phyloP scores from a whole-genome alignment of 2,797 vertebrate genomes.

The Tarsius wallacei region DNA sequence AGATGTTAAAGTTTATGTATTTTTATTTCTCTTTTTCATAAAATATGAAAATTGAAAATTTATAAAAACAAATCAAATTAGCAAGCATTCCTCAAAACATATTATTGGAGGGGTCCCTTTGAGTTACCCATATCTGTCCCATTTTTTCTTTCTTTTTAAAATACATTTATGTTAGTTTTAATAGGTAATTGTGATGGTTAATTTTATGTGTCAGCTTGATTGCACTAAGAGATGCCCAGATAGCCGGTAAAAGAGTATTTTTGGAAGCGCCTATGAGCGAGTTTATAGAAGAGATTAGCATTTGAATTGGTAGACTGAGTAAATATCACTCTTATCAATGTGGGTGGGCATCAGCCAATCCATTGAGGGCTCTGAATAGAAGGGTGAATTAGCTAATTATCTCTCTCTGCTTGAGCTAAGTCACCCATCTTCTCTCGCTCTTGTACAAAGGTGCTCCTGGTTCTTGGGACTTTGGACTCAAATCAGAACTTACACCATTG shows the following conservation, averaged over 20 bases:
- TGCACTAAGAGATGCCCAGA: neutral
- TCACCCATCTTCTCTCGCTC: neutral
- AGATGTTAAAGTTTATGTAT: constrained; percentile 29
- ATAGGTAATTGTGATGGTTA: neutral
- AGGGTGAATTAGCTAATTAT: neutral
- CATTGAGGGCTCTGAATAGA: neutral
- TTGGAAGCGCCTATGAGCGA: neutral
- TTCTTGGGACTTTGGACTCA: neutral
- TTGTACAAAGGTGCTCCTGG: neutral
- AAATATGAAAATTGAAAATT: constrained; percentile 29
- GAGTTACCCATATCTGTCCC: neutral
- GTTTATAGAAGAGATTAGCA: neutral
- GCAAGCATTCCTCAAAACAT: neutral
- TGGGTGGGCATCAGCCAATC: neutral
- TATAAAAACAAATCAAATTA: constrained; percentile 50
- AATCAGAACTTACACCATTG: neutral
- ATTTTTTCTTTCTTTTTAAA: neutral
- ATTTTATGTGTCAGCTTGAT: neutral
- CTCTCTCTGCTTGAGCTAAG: neutral
- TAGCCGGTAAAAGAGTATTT: neutral
- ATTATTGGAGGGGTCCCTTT: neutral
- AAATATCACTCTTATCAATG: neutral
- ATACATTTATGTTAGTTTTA: constrained; percentile 1
- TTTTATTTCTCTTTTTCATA: constrained; percentile 50
- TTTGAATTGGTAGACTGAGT: neutral